Evolutionary conservation across 2,113 vertebrate genomes (phyloP).

Genomic region (Dicaeum eximium): DNA sequence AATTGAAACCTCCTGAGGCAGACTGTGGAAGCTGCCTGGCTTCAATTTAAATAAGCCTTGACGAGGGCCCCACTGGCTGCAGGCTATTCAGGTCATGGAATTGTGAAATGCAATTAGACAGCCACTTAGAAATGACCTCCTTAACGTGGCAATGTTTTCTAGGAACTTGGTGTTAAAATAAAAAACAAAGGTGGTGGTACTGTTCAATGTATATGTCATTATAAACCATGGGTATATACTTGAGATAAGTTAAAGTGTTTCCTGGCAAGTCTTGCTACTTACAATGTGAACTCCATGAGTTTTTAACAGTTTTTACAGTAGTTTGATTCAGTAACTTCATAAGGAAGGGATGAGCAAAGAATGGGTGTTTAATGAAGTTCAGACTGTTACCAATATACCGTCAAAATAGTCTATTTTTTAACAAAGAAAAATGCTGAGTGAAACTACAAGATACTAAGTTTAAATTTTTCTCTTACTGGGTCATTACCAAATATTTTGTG

Average conservation of each 20-base stretch:
- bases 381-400: not conserved
- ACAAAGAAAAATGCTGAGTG: not conserved
- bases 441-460: not conserved
- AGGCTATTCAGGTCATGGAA: not conserved
- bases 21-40: not conserved
- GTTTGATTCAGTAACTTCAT: not conserved
- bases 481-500: not conserved
- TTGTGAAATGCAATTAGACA: slow-evolving; percentile 41
- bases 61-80: not conserved
- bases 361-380: not conserved
- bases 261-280: not conserved
- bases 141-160: not conserved
- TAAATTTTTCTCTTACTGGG: not conserved
- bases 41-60: not conserved
- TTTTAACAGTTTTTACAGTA: not conserved
- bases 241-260: not conserved
- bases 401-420: not conserved
- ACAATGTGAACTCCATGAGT: not conserved
- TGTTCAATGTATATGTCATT: not conserved
- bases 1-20: not conserved
- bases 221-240: not conserved
- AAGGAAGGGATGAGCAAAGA: not conserved
- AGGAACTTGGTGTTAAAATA: not conserved
- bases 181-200: not conserved
- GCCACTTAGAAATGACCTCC: not conserved